Evolutionary conservation across 2,888 invertebrate species (phyloP), one percentile per base, ranked within the genome.

Genomic region (Morinoia aosen): DNA sequence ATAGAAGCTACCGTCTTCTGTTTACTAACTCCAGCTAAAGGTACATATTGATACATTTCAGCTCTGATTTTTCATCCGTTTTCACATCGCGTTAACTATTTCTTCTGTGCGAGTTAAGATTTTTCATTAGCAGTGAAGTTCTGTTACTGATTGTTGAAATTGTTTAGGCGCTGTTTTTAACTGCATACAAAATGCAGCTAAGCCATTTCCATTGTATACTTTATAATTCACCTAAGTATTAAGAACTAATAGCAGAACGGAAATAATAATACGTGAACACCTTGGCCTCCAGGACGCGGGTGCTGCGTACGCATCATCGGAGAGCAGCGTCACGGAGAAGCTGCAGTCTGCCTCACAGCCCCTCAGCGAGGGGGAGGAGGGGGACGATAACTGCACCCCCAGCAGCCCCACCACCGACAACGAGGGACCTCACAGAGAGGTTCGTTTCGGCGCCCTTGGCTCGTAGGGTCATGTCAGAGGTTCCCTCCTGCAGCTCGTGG

Each of bases 331-430:
- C 57, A 57, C 56, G 8, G 57, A 93, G 93, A 93, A 57, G 58
- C 90, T 90, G 40, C 14, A 93, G 57, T 4, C 48, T 14, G 40
- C 4, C 25, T 58, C 93, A 7, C 56, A 10, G 33, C 93, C 93
- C n/a, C 57, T 57, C 57, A 57, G 57, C n/a, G 93, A 57, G 5
- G 93, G 48, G 33, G 90, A 90, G 40, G 90, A 90, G 88, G 91
- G 56, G 19, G 93, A 93, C n/a, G 57, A 93, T 5, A 57, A 93
- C 93, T 16, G 93, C 10, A 39, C 40, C 5, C 57, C 48, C 57
- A 93, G 57, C 33, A 93, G 93, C 93, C 93, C 93, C n/a, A 19
- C 93, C 33, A 57, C 57, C n/a, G 93, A 93, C 93, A 90, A 11
- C 7, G 93, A 57, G 48, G 93, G 93, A 2, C 57, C 93, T 58